phyloP scores from a whole-genome alignment of 2,797 vertebrate genomes.

The Hapalemur alaotrensis region DNA sequence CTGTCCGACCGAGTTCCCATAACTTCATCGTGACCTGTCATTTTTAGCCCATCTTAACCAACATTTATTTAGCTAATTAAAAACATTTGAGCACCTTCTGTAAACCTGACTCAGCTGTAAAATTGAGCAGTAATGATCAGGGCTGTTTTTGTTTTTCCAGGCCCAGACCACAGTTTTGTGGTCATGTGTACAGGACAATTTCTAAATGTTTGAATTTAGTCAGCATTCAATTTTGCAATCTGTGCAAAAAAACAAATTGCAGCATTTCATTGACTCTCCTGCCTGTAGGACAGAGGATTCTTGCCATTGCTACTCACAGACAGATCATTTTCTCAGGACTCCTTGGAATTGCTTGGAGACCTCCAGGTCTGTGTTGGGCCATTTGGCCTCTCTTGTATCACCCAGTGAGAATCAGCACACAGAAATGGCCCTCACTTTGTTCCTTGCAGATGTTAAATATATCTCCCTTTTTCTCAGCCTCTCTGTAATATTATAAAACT shows the following conservation, averaged over 20 bases:
- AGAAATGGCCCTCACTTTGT: background rate
- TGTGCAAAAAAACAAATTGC: slow-evolving; percentile 41
- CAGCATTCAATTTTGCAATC: slow-evolving; percentile 13
- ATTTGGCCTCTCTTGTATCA: background rate
- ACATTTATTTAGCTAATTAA: slow-evolving; percentile 5
- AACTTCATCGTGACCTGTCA: background rate
- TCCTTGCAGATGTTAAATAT: background rate
- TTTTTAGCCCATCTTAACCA: slow-evolving; percentile 45
- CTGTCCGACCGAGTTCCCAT: background rate
- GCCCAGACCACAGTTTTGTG: background rate
- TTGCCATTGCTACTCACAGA: background rate
- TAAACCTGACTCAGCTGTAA: slow-evolving; percentile 12
- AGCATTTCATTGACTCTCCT: background rate
- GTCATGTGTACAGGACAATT: background rate
- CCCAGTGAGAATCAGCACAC: background rate
- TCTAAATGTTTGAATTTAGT: slow-evolving; percentile 45
- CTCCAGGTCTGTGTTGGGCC: background rate
- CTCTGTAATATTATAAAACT: background rate
- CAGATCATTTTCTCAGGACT: background rate
- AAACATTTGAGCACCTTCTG: slow-evolving; percentile 7
- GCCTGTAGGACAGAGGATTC: background rate
- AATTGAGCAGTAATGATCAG: background rate
- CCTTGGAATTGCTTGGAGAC: background rate
- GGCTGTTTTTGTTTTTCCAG: background rate
- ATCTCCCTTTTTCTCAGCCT: background rate